These are phyloP conservation scores for Caiman crocodilus DNA, from an alignment of 2,797 vertebrate species.

Conservation along the genomic window DNA sequence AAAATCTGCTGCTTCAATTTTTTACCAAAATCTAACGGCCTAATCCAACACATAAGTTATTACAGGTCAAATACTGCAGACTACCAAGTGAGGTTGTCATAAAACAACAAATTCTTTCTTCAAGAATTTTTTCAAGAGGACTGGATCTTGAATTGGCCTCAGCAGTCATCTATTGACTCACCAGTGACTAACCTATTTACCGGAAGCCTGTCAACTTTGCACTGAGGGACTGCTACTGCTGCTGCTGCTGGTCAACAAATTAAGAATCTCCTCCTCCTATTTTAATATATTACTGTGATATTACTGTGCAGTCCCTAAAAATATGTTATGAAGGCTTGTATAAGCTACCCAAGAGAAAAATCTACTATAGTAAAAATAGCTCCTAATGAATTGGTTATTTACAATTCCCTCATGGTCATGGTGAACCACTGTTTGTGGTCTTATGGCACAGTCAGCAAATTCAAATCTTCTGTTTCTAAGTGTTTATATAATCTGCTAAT, in stretches of 20 bases:
- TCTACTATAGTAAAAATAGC: neutral
- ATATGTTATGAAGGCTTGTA: neutral
- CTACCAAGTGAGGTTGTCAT: fast-evolving
- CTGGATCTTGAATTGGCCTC: no score
- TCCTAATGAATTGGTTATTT: neutral
- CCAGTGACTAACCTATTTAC: no score
- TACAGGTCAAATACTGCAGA: neutral
- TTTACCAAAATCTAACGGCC: neutral
- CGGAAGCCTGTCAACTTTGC: no score
- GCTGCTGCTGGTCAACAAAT: neutral
- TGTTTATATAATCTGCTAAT: neutral
- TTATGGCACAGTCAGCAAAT: neutral
- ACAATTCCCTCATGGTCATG: neutral
- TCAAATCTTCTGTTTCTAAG: neutral
- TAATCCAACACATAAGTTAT: neutral
- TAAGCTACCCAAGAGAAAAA: neutral
- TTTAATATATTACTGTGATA: neutral
- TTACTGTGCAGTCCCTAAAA: neutral
- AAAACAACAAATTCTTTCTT: no score
- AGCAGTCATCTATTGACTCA: no score
- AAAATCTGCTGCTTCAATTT: neutral
- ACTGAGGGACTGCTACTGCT: no score
- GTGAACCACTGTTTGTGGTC: neutral
- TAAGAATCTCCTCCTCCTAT: neutral
- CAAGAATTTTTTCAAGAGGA: no score